Base-by-base conservation (phyloP, 1,140 invertebrate species). In the Cyrtorhinus lividipennis region DNA sequence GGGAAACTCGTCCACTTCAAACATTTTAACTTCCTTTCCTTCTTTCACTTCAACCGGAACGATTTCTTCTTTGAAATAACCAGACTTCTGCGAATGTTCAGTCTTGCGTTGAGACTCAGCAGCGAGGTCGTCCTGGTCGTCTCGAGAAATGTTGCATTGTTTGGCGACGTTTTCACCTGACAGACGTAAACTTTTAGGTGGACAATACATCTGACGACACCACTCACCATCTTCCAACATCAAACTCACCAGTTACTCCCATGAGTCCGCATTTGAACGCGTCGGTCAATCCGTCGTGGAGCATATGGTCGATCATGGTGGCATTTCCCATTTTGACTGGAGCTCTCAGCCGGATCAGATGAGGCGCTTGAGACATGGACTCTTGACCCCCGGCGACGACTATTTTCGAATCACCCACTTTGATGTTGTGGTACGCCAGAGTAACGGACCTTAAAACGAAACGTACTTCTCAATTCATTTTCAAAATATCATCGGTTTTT, bases 331-430 rank as follows among this genome's bases (percentile, higher is more conserved):
- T 77, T 75, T 87, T 90, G 0, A 80, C 67, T 30, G 83, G 84
- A 67, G 74, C 71, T 63, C 90, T 77, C 61, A 92, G 66, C 65
- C 81, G 73, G 56, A 82, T 73, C 24, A 78, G 78, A 74, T 94
- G 90, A 5, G 84, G 85, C 3, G 88, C 81, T 71, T 82, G 77
- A 64, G 85, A 88, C 91, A 94, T 94, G 67, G 73, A 87, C 75
- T 94, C 91, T 76, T 90, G 87, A 0, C 91, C 91, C 30, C 89
- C 90, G 69, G 84, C 84, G 46, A 93, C 78, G 2, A 91, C 80
- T 59, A 92, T 75, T 20, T 80, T 73, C 27, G 80, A 77, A 71
- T 91, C 86, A 1, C 83, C 86, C 63, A 73, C 72, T 67, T 79
- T 78, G 63, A 93, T 87, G 10, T 86, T 79, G 70, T 87, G 80